phyloP scores from a whole-genome alignment of 2,888 invertebrate species.

The Acrobasis suavella region DNA sequence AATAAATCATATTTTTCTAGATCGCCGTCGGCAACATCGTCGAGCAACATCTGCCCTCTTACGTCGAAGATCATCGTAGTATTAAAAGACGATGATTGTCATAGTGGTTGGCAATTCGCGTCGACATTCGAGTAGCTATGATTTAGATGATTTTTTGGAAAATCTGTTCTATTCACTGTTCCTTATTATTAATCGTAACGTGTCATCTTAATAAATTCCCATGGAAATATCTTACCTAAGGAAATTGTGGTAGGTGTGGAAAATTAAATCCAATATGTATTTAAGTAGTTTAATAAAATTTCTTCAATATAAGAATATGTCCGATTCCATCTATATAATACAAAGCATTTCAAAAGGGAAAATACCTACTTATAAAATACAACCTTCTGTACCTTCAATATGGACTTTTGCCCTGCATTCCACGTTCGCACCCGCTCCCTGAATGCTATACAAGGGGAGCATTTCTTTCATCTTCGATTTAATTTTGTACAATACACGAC shows the following conservation, averaged over 20 bases:
- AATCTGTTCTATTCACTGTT: no score
- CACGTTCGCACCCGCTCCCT: slow-evolving; percentile 37
- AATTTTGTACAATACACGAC: slow-evolving; percentile 54
- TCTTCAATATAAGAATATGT: slow-evolving; percentile 82
- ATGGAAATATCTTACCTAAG: no score
- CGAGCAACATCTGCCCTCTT: no score
- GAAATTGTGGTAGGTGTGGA: slow-evolving; percentile 24
- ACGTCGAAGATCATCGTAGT: no score
- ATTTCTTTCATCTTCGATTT: slow-evolving; percentile 35
- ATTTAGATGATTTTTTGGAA: no score
- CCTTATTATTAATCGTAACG: no score
- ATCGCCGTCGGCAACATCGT: no score
- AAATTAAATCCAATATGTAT: slow-evolving; percentile 52
- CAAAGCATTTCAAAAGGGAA: slow-evolving; percentile 78
- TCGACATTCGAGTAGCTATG: no score
- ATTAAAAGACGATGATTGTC: no score
- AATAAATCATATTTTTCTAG: no score
- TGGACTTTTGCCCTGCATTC: slow-evolving; percentile 38
- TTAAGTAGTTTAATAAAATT: slow-evolving; percentile 79
- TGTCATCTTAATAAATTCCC: no score
- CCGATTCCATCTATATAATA: slow-evolving; percentile 81
- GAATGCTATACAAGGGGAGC: slow-evolving; percentile 23
- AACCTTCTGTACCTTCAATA: slow-evolving; percentile 64
- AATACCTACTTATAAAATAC: slow-evolving; percentile 77
- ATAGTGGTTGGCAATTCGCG: no score